These are phyloP conservation scores for Calliphora vicina DNA, from an alignment of 1,140 invertebrate genomes.

Conservation along the genomic window DNA sequence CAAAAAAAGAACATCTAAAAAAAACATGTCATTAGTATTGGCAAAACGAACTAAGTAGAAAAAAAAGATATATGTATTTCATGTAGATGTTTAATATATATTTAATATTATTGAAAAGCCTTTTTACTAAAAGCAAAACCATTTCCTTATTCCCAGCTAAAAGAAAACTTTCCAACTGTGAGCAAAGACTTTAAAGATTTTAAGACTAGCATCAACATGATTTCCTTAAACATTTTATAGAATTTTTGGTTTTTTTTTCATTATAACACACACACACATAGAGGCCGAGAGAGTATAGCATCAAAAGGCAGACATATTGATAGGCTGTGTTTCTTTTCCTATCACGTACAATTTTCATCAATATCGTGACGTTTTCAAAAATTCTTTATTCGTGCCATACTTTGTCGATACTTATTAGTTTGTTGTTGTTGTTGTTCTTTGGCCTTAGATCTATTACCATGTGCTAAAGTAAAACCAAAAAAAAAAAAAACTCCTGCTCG, in stretches of 20 bases:
- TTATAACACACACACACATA: not conserved
- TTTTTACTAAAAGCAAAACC: not conserved
- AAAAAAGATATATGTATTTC: not conserved
- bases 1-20: not conserved
- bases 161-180: not conserved
- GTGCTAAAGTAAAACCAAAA: not conserved
- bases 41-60: not conserved
- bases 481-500: too few relatives aligned
- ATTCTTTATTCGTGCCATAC: constrained; percentile 18
- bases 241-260: not conserved
- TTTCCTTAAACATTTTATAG: not conserved
- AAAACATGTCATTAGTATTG: constrained; percentile 27
- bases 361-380: constrained; percentile 41
- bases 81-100: not conserved
- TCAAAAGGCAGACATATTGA: not conserved
- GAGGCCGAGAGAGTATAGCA: too few relatives aligned
- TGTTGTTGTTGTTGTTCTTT: not conserved
- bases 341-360: constrained; percentile 42
- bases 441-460: constrained; percentile 4
- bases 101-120: constrained; percentile 19
- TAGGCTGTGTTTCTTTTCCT: constrained; percentile 22
- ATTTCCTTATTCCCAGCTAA: not conserved
- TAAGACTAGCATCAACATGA: not conserved
- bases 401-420: constrained; percentile 5
- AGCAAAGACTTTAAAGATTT: not conserved